A percentile compares a stretch with the other conserved stretches of the same genome.
These are phyloP conservation scores for Melanchra persicariae DNA, from an alignment of 2,888 invertebrate species.

Conservation along the genomic window DNA sequence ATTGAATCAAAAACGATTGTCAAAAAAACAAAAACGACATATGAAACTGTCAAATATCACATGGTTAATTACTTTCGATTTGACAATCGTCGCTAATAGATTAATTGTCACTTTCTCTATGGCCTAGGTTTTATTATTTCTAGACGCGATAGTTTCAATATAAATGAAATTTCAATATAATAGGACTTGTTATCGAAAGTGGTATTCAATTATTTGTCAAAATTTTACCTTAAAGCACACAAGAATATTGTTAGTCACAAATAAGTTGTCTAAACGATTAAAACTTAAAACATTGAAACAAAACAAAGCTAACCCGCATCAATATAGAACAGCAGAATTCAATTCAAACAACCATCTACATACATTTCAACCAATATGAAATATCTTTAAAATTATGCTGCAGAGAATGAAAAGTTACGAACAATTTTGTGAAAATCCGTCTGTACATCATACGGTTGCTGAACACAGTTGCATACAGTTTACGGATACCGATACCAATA, in stretches of 20 bases:
- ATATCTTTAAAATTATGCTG: constrained; percentile 21
- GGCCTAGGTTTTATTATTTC: too few relatives aligned
- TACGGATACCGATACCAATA: constrained; percentile 24
- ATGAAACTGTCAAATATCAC: too few relatives aligned
- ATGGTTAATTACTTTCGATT: too few relatives aligned
- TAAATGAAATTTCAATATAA: too few relatives aligned
- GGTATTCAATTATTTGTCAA: background rate
- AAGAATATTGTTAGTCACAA: background rate
- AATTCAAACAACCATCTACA: constrained; percentile 9
- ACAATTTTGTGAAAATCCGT: constrained; percentile 8
- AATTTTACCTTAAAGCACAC: background rate
- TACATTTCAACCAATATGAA: constrained; percentile 9
- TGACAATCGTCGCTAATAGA: too few relatives aligned
- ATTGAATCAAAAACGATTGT: too few relatives aligned
- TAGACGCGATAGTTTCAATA: too few relatives aligned
- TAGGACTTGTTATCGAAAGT: too few relatives aligned
- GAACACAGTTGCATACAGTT: constrained; percentile 18
- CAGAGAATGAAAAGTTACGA: background rate
- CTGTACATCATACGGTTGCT: constrained; percentile 9
- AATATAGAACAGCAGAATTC: constrained; percentile 26
- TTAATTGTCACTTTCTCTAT: too few relatives aligned
- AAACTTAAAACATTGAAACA: background rate
- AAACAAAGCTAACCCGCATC: background rate
- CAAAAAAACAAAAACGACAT: too few relatives aligned
- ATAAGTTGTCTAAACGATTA: background rate